Base-by-base conservation (phyloP, 2,797 vertebrate genomes). In the Cuniculus paca region DNA sequence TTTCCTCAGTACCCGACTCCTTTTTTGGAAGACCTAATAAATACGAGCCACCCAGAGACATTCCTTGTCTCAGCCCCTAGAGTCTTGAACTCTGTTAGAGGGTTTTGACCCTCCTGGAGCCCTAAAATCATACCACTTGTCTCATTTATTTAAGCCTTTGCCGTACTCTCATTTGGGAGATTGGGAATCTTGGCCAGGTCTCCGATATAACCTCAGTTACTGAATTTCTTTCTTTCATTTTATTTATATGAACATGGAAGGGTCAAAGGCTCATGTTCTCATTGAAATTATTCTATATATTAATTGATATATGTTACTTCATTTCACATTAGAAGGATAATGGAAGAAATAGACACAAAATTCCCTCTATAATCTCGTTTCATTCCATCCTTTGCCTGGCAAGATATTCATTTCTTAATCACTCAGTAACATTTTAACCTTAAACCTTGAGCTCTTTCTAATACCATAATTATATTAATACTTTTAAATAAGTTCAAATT, bases 301-400 rank as follows among this genome's bases (percentile, higher is more conserved):
- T 79, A 48, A 61, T 24, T n/a, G 11, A 3, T 34, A 85, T 81
- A 8, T 63, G 19, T 50, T 81, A 22, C 20, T 70, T 84, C 17
- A 50, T 86, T 89, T 50, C 1, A 17, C 12, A 42, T 58, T 88
- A 82, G 87, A 92, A 75, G 14, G 42, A 50, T 6, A 36, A 36
- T 39, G 54, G 22, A 16, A 28, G 36, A 72, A 68, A 80, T 42
- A 77, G 20, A 48, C 10, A 61, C 12, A 39, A 80, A 16, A 10
- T 1, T 0, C 6, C 3, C 31, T 60, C 28, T 45, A 14, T 1
- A 12, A 24, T 19, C 20, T 6, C 45, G 17, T 16, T 24, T 4
- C 19, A 28, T 36, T n/a, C 17, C 22, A 7, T 68, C 20, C 22
- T 63, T 88, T 39, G 19, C 0, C 24, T 50, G 19, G 3, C 13